Evolutionary conservation across 2,113 vertebrate genomes (phyloP).

Genomic region (Chrysochloris asiatica): DNA sequence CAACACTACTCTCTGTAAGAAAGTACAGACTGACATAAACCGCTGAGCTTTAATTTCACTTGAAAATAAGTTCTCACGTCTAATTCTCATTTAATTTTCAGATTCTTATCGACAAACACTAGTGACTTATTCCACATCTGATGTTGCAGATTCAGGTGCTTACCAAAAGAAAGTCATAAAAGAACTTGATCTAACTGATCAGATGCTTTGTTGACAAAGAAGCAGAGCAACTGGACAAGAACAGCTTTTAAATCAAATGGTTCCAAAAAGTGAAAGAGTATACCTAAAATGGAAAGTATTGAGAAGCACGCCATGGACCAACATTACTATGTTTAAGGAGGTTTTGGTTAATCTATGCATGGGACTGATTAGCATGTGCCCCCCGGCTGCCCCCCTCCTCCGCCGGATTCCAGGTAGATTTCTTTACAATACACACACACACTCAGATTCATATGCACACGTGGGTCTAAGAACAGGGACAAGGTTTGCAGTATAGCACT

Average conservation of each 20-base stretch:
- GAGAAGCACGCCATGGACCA: neutral
- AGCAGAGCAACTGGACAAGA: constrained; percentile 39
- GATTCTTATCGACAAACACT: constrained; percentile 73
- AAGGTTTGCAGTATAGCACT: neutral
- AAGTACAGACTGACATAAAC: constrained; percentile 46
- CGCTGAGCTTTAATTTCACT: constrained; percentile 55
- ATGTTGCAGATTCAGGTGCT: neutral
- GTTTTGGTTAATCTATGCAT: neutral
- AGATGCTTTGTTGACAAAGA: constrained; percentile 58
- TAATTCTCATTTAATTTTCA: constrained; percentile 71
- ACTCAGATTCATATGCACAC: accelerated
- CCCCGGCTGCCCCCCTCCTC: too few species aligned
- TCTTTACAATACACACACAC: too few species aligned
- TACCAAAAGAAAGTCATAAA: constrained; percentile 64
- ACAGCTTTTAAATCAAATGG: constrained; percentile 65
- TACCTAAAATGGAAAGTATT: constrained; percentile 61
- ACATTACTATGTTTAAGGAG: neutral
- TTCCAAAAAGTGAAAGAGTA: constrained; percentile 66
- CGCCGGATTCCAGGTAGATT: neutral
- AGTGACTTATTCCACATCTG: constrained; percentile 55
- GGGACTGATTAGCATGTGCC: neutral
- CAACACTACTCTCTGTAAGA: constrained; percentile 14
- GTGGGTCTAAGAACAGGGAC: neutral
- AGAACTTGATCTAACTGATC: constrained; percentile 42
- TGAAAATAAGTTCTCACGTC: constrained; percentile 47